Percentiles rank a stretch among this genome's conserved stretches.
These are phyloP conservation scores for Thecophora atra DNA, from an alignment of 2,888 invertebrate species.

Conservation along the genomic window DNA sequence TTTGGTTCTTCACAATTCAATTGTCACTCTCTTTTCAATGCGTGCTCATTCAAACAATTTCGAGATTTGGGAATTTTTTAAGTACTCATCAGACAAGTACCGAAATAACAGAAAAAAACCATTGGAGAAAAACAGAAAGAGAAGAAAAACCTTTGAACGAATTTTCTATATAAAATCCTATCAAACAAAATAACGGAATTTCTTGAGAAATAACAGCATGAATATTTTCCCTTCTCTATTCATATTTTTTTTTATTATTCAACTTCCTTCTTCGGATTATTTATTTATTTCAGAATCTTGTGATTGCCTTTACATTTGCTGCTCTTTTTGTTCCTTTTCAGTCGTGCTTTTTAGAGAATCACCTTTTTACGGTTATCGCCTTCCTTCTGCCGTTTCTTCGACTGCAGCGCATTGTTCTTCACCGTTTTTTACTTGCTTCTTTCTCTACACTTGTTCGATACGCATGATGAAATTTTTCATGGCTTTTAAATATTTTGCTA, in stretches of 20 bases:
- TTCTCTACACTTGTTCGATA: conserved; percentile 22
- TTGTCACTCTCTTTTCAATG: too few relatives aligned
- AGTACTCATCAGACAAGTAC: too few relatives aligned
- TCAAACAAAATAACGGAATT: background rate
- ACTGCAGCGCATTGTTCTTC: background rate
- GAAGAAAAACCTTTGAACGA: background rate
- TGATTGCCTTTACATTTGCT: too few relatives aligned
- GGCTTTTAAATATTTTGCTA: conserved; percentile 33
- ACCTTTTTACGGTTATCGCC: too few relatives aligned
- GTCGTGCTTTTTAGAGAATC: too few relatives aligned
- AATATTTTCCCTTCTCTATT: background rate
- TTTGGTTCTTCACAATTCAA: too few relatives aligned
- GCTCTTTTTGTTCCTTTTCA: background rate
- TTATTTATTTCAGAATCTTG: too few relatives aligned
- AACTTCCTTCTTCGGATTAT: too few relatives aligned
- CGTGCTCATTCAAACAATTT: too few relatives aligned
- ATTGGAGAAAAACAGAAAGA: background rate
- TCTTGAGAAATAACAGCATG: background rate
- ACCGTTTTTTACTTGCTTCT: background rate
- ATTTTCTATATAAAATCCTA: conserved; percentile 1
- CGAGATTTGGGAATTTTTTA: too few relatives aligned
- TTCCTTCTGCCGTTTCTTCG: too few relatives aligned
- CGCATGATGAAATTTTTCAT: conserved; percentile 35
- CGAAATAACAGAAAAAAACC: background rate
- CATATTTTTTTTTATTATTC: background rate